These are phyloP conservation scores for Axis porcinus DNA, from an alignment of 2,113 vertebrate species.

Conservation along the genomic window DNA sequence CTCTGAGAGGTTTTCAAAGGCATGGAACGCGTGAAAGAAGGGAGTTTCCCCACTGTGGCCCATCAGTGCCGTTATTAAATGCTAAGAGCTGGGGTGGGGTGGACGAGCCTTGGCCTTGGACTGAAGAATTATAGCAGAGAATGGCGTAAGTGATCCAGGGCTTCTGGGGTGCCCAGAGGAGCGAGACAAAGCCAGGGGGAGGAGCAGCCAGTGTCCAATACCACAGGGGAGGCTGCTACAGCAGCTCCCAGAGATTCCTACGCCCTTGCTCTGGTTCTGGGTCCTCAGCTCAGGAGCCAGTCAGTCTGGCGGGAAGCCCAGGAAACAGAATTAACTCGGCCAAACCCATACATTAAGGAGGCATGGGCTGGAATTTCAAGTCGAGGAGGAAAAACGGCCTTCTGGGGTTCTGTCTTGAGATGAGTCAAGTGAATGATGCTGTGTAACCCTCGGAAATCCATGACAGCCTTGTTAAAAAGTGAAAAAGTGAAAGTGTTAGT, in stretches of 20 bases:
- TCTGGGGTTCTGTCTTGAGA: constrained; percentile 49
- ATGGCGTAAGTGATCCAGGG: not conserved
- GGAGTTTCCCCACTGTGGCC: not conserved
- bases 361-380: constrained; percentile 60
- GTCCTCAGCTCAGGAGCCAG: constrained; percentile 61
- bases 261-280: not conserved
- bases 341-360: constrained; percentile 37
- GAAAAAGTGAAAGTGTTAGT: not conserved
- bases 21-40: not conserved
- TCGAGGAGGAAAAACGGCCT: constrained; percentile 33
- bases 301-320: constrained; percentile 69
- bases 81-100: not conserved
- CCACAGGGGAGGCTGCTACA: not conserved
- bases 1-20: constrained; percentile 41
- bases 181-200: not conserved
- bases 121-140: not conserved
- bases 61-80: constrained; percentile 17
- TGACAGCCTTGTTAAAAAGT: not conserved
- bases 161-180: not conserved
- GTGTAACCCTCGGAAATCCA: constrained; percentile 1
- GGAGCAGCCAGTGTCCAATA: not conserved
- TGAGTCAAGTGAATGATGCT: not conserved
- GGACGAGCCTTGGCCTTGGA: not conserved
- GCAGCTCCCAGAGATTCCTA: not conserved
- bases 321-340: constrained; percentile 63